Conservation (phyloP, 2,113 vertebrate species). For the Alaudala cheleensis region DNA sequence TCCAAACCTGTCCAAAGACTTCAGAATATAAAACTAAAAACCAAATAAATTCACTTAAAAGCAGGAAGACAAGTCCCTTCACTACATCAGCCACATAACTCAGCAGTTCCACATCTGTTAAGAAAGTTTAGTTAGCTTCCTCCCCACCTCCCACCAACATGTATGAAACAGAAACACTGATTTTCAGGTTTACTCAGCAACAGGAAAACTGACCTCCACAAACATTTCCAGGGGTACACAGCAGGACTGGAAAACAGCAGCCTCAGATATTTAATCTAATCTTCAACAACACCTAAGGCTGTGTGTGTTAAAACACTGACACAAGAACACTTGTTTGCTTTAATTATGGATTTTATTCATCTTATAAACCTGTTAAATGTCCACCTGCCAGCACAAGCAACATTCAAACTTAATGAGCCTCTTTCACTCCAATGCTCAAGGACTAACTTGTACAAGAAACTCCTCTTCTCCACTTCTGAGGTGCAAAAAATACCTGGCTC, state of each 20-base stretch:
- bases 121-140: background rate
- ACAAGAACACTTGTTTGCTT: background rate
- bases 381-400: background rate
- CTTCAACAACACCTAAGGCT: background rate
- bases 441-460: background rate
- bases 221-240: background rate
- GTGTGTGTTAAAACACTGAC: background rate
- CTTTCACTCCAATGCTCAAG: background rate
- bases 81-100: background rate
- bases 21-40: background rate
- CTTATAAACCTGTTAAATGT: background rate
- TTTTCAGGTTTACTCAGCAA: background rate
- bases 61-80: background rate
- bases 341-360: background rate
- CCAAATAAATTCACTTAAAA: background rate
- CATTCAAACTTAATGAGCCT: background rate
- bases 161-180: background rate
- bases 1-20: background rate
- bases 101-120: background rate
- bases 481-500: background rate
- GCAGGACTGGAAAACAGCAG: background rate
- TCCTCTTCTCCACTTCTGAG: background rate
- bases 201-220: background rate
- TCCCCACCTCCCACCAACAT: accelerated
- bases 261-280: background rate